Conservation (phyloP, 2,113 vertebrate genomes). For the Macquaria australasica region DNA sequence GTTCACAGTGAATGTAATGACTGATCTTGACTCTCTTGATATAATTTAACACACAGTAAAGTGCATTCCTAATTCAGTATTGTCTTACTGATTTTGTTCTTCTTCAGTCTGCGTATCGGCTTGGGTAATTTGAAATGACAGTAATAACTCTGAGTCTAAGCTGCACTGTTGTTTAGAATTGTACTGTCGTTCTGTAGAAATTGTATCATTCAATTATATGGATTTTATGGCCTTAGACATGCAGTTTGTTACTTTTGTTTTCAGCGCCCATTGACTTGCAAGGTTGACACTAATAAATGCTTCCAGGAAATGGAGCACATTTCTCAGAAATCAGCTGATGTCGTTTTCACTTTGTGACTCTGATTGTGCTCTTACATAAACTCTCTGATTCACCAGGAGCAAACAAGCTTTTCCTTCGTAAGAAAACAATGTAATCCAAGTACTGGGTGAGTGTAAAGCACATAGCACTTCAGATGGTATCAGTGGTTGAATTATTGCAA, state of each 20-base stretch:
- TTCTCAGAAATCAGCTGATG: constrained; percentile 18
- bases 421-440: background rate
- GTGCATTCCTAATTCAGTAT: constrained; percentile 8
- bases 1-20: constrained; percentile 18
- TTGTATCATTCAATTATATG: background rate
- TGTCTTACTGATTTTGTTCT: constrained; percentile 9
- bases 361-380: background rate
- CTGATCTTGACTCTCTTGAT: constrained; percentile 22
- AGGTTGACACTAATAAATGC: constrained; percentile 53
- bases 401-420: background rate
- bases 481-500: background rate
- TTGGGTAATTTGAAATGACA: background rate
- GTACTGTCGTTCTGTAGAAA: background rate
- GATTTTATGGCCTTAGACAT: background rate
- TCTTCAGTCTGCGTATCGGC: background rate
- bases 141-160: background rate
- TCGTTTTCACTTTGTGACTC: constrained; percentile 18
- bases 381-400: background rate
- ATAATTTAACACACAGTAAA: background rate
- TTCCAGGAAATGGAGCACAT: constrained; percentile 4
- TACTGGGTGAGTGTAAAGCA: background rate
- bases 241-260: constrained; percentile 5
- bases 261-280: background rate
- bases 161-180: constrained; percentile 21
- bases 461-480: background rate